phyloP scores from a whole-genome alignment of 2,797 vertebrate species.

The Catharus ustulatus region DNA sequence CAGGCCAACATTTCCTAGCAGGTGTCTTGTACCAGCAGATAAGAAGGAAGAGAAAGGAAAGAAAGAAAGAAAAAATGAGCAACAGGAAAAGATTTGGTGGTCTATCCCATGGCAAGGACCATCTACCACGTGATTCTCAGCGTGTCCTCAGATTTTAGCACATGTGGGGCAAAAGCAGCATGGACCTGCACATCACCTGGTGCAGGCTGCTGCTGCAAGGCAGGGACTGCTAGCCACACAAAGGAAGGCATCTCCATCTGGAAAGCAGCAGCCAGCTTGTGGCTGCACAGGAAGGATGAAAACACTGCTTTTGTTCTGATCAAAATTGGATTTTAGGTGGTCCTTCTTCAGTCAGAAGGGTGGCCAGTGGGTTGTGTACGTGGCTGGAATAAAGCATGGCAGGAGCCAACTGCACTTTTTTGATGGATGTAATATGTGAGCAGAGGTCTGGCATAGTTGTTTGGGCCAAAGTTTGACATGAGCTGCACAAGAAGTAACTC shows the following conservation, averaged over 20 bases:
- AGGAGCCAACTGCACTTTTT: not conserved
- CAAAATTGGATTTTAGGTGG: not conserved
- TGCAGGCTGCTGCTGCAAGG: not conserved
- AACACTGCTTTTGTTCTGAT: not conserved
- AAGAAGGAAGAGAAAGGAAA: constrained; percentile 62
- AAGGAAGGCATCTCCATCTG: not conserved
- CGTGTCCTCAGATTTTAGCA: not conserved
- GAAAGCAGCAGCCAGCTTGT: not conserved
- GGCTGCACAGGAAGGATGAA: not conserved
- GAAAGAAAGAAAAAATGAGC: not conserved
- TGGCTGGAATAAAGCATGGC: not conserved
- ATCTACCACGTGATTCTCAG: not conserved
- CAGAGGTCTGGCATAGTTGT: not conserved
- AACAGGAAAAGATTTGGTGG: not conserved
- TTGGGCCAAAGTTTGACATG: not conserved
- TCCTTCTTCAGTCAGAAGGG: not conserved
- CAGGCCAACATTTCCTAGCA: constrained; percentile 73
- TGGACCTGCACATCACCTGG: fast-evolving
- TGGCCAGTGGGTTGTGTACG: not conserved
- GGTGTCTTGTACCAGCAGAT: constrained; percentile 78
- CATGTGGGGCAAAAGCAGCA: not conserved
- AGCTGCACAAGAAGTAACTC: not conserved
- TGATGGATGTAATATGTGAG: not conserved
- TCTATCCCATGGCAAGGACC: constrained; percentile 8
- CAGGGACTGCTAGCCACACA: not conserved